phyloP scores from a whole-genome alignment of 2,113 vertebrate genomes.

The Pyrgilauda ruficollis region DNA sequence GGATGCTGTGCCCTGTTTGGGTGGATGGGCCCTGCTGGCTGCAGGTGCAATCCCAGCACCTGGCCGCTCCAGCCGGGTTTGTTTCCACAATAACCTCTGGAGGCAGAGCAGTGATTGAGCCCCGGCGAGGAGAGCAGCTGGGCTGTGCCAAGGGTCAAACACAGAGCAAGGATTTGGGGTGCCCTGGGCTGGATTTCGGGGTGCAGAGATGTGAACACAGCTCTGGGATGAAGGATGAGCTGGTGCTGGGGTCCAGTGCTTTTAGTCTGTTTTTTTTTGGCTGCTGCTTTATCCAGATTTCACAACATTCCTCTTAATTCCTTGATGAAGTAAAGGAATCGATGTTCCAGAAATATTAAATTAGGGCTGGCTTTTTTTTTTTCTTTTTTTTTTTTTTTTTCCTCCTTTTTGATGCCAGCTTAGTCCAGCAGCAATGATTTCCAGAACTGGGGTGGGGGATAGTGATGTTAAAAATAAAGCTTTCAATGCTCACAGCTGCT shows the following conservation, averaged over 20 bases:
- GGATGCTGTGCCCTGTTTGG: background rate
- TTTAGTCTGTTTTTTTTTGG: background rate
- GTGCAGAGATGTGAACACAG: background rate
- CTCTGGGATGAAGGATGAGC: background rate
- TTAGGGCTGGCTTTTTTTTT: background rate
- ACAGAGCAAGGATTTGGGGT: rapidly evolving
- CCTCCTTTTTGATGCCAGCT: background rate
- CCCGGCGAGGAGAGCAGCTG: background rate
- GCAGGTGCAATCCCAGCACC: background rate
- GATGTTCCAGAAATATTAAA: constrained; percentile 52
- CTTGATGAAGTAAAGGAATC: constrained; percentile 18
- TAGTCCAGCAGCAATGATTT: background rate
- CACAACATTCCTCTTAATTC: background rate
- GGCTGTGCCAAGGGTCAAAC: background rate
- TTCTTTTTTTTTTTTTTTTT: background rate
- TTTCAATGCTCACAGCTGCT: background rate
- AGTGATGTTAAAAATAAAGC: background rate
- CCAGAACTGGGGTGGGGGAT: background rate
- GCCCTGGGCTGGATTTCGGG: background rate
- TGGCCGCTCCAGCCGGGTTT: rapidly evolving
- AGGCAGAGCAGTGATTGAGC: background rate
- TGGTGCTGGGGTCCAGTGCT: background rate
- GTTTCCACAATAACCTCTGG: background rate
- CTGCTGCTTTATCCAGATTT: background rate
- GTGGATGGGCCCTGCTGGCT: background rate